Base-by-base conservation (phyloP, 2,888 invertebrate genomes). In the Oligia latruncula region DNA sequence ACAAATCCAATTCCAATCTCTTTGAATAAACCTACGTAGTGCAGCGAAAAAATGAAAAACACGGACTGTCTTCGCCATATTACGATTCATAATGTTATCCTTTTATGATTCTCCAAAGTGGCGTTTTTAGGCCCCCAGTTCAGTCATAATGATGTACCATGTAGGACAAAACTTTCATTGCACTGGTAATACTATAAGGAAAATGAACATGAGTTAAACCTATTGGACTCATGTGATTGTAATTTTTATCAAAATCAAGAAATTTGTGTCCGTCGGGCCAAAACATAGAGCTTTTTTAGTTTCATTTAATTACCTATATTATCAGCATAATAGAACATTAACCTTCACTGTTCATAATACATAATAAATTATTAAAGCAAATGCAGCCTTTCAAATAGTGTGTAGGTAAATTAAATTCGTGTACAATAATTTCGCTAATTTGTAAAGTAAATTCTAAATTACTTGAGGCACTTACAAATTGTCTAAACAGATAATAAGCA, bases 401-500 rank as follows among this genome's bases (percentile, higher is more conserved):
- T 46, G 23, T 67, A n/a, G 40, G 40, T 23, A 68, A 64, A 78
- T 78, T 55, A 64, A 84, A 78, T 71, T 29, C 68, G 9, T 65
- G 40, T 35, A 65, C 17, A 73, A 82, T 49, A 68, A 73, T 85
- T 71, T 46, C 5, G 40, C 68, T 70, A 70, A 83, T 82, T 77
- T 46, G 29, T 46, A 52, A 83, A 77, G 62, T 71, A 66, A 83
- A 71, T 73, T 65, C 66, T 64, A 77, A 77, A 77, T 71, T 40
- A 52, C 82, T 49, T 62, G 29, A 58, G 66, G 71, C 49, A 65
- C 40, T 72, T 49, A 66, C 66, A 84, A 79, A 83, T 74, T 66
- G 70, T 71, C 73, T 79, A 71, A 78, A 67, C 67, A 71, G 66
- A 65, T 75, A 84, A 87, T 87, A 66, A 71, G 46, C 46, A 73